These are phyloP conservation scores for Toxotes lorentzi DNA, from an alignment of 2,797 vertebrate genomes.

Conservation along the genomic window DNA sequence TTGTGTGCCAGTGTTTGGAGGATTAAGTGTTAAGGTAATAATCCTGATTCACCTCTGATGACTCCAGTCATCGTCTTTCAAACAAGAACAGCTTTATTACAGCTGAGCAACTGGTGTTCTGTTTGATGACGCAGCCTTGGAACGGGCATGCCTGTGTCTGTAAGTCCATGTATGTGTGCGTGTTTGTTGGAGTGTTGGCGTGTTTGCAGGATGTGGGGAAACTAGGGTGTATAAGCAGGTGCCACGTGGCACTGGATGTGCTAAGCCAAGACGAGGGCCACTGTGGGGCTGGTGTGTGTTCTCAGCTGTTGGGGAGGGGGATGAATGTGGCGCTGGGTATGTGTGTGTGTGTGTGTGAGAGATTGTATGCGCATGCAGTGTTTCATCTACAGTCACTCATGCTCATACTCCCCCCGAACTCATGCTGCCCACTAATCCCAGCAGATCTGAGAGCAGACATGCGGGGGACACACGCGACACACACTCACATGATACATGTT, in stretches of 20 bases:
- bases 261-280: conserved; percentile 50
- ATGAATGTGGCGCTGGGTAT: conserved; percentile 6
- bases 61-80: conserved; percentile 39
- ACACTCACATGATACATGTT: conserved; percentile 63
- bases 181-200: conserved; percentile 1
- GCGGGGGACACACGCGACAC: conserved; percentile 32
- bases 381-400: conserved; percentile 53
- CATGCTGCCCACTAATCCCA: conserved; percentile 58
- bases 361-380: not conserved
- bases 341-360: conserved; percentile 2
- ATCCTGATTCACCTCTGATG: conserved; percentile 58
- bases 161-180: not conserved
- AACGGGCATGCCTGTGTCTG: conserved; percentile 37
- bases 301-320: conserved; percentile 63
- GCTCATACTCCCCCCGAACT: conserved; percentile 12
- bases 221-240: conserved; percentile 55
- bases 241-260: conserved; percentile 68
- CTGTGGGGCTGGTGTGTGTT: conserved; percentile 54
- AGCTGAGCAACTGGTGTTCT: conserved; percentile 18
- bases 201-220: conserved; percentile 43
- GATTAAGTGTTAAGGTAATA: conserved; percentile 39
- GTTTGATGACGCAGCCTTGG: conserved; percentile 39
- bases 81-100: conserved; percentile 40
- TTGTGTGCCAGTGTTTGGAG: conserved; percentile 21
- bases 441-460: conserved; percentile 53